A percentile compares a stretch with the other conserved stretches of the same genome.
Evolutionary conservation across 2,797 vertebrate genomes (phyloP).

Genomic region (Amblyopsis hoosieri): DNA sequence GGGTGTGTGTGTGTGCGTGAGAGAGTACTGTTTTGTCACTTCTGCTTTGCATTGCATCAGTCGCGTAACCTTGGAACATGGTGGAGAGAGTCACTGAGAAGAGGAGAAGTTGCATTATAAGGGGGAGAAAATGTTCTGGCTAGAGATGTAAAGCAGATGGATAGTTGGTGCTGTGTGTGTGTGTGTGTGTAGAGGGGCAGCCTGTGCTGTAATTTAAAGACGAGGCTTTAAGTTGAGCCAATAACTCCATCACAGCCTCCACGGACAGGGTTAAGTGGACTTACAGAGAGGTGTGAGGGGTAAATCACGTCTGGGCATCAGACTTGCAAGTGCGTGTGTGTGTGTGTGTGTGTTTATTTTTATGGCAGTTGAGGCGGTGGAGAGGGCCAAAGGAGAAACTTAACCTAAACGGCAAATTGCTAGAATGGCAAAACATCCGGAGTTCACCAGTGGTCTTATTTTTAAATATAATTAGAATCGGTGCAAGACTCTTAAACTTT

Average conservation of each 20-base stretch:
- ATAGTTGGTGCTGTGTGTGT: conserved; percentile 13
- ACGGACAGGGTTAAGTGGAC: conserved; percentile 61
- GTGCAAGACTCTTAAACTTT: conserved; percentile 1
- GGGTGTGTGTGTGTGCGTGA: conserved; percentile 3
- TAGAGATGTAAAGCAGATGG: neutral
- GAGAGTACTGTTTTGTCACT: neutral
- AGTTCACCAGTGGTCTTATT: conserved; percentile 20
- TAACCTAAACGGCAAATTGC: conserved; percentile 25
- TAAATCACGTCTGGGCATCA: conserved; percentile 46
- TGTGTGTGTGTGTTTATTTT: conserved; percentile 24
- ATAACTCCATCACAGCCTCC: conserved; percentile 55
- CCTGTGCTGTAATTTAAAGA: conserved; percentile 53
- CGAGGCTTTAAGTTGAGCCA: conserved; percentile 55
- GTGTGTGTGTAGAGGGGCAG: conserved; percentile 3
- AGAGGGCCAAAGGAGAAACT: conserved; percentile 18
- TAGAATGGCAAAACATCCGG: conserved; percentile 15
- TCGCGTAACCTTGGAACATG: conserved; percentile 29
- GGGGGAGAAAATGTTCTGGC: neutral
- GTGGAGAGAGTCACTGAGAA: conserved; percentile 19
- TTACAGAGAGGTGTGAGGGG: conserved; percentile 39
- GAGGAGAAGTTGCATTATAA: conserved; percentile 10
- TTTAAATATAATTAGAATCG: conserved; percentile 23
- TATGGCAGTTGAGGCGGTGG: neutral
- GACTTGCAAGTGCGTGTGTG: conserved; percentile 36
- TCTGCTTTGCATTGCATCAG: conserved; percentile 25